Percentiles rank a stretch among this genome's conserved stretches.
Conservation (phyloP, 2,113 vertebrate species). For the Carollia perspicillata region DNA sequence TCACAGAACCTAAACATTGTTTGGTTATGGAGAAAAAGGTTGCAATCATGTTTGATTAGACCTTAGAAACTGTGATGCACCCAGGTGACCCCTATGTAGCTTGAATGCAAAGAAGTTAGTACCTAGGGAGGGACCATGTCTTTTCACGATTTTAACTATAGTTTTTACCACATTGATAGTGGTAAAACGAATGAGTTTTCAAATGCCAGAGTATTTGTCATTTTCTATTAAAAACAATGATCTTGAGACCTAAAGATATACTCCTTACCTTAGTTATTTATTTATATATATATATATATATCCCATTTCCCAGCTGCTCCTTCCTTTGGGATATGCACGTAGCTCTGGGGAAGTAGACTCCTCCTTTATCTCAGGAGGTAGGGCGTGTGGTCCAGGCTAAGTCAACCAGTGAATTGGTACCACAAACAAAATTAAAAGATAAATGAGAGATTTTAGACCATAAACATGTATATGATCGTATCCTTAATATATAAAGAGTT, state of each 20-base stretch:
- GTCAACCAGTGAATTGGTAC: background rate
- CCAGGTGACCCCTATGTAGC: background rate
- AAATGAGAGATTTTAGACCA: background rate
- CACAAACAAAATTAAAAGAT: background rate
- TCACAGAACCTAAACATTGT: background rate
- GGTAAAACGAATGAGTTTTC: background rate
- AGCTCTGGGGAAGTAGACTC: background rate
- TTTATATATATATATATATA: fast-evolving
- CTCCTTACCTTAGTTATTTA: background rate
- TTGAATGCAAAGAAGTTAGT: background rate
- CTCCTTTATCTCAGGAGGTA: background rate
- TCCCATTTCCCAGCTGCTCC: background rate
- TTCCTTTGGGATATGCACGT: background rate
- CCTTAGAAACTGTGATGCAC: background rate
- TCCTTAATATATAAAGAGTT: background rate
- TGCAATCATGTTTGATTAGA: background rate
- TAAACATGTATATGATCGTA: background rate
- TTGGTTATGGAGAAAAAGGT: background rate
- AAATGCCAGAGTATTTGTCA: background rate
- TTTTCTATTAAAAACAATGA: background rate
- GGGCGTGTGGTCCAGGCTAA: background rate
- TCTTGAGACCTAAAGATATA: background rate
- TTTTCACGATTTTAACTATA: background rate
- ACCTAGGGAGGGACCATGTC: background rate
- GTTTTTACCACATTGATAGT: background rate